Percentiles rank a stretch among this genome's conserved stretches.
These are phyloP conservation scores for Neodon shergylaensis DNA, from an alignment of 2,113 vertebrate genomes.

Conservation along the genomic window DNA sequence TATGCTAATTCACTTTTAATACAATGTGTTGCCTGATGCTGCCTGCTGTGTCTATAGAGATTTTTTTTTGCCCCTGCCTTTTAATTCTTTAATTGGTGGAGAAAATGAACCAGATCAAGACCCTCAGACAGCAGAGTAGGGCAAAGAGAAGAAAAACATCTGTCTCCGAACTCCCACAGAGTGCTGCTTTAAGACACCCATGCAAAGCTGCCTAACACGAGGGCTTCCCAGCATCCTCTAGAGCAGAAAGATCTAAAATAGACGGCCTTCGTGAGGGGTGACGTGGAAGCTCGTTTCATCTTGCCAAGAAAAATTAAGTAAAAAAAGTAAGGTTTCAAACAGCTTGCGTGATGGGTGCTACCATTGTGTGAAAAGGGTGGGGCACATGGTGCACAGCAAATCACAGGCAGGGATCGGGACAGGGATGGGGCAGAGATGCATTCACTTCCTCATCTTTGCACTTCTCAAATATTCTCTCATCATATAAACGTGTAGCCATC, in stretches of 20 bases:
- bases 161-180: background rate
- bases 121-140: background rate
- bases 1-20: background rate
- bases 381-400: background rate
- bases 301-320: conserved; percentile 35
- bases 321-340: background rate
- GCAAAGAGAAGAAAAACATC: background rate
- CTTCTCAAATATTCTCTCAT: conserved; percentile 26
- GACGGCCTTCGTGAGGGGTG: background rate
- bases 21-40: background rate
- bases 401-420: background rate
- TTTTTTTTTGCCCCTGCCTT: background rate
- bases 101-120: background rate
- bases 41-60: background rate
- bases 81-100: background rate
- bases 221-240: background rate
- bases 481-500: background rate
- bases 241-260: conserved; percentile 37
- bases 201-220: background rate
- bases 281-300: background rate
- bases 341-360: background rate
- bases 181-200: background rate
- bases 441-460: background rate
- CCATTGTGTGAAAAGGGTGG: background rate
- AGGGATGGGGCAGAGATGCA: background rate